Evolutionary conservation across 2,113 vertebrate species (phyloP).

Genomic region (Cheilinus undulatus): DNA sequence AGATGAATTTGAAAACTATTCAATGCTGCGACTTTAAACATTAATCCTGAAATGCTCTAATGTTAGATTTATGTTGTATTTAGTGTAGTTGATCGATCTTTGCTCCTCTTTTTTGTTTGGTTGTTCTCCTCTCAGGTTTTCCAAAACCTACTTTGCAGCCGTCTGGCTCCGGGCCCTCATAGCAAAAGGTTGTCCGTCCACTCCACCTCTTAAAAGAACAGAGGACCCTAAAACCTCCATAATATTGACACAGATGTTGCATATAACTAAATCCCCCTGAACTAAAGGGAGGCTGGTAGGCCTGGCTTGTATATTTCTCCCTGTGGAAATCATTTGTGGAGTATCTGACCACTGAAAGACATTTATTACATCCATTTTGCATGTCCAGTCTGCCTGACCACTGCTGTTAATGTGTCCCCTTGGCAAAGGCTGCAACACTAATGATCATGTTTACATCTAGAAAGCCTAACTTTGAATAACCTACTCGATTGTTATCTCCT

Average conservation of each 20-base stretch:
- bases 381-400: constrained; percentile 45
- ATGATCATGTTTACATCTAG: constrained; percentile 58
- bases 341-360: constrained; percentile 47
- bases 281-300: constrained; percentile 39
- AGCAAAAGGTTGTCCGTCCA: constrained; percentile 57
- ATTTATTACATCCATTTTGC: constrained; percentile 25
- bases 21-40: no score
- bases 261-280: constrained; percentile 72
- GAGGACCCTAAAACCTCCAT: constrained; percentile 72
- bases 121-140: constrained; percentile 14
- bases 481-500: constrained; percentile 60
- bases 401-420: constrained; percentile 61
- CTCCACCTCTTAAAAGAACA: constrained; percentile 72
- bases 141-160: constrained; percentile 39
- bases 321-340: constrained; percentile 45
- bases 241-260: constrained; percentile 87
- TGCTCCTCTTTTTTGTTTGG: constrained; percentile 9
- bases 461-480: constrained; percentile 59
- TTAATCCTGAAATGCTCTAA: not conserved
- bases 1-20: no score
- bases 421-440: constrained; percentile 36
- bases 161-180: constrained; percentile 46
- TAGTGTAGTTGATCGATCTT: constrained; percentile 32
- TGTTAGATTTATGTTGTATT: constrained; percentile 15
- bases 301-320: constrained; percentile 47